A percentile compares a stretch with the other conserved stretches of the same genome.
Evolutionary conservation across 2,797 vertebrate species (phyloP).

Genomic region (Linurgus olivaceus): DNA sequence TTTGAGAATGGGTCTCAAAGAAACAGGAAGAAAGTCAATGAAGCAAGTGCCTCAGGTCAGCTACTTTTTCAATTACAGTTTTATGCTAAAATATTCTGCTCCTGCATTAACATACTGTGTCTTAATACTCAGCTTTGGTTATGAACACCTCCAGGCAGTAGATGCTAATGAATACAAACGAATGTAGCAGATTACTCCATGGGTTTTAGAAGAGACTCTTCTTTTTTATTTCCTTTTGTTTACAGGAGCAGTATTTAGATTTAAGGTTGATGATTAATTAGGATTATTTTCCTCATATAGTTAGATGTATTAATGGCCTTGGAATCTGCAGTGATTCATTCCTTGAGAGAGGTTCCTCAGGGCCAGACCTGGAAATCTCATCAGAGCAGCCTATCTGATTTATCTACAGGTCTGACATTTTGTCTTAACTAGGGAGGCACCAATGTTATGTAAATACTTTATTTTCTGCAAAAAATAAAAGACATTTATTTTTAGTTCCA

Average conservation of each 20-base stretch:
- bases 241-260: neutral
- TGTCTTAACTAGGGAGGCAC: neutral
- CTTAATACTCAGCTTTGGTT: neutral
- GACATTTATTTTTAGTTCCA: neutral
- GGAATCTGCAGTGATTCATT: neutral
- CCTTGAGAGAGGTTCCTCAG: neutral
- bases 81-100: neutral
- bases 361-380: neutral
- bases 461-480: neutral
- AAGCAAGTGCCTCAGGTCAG: neutral
- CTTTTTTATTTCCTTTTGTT: neutral
- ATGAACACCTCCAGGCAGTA: neutral
- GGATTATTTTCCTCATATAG: neutral
- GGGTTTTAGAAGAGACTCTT: neutral
- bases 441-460: neutral
- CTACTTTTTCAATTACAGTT: neutral
- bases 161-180: neutral
- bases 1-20: neutral
- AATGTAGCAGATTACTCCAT: accelerated
- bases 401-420: neutral
- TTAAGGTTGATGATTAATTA: neutral
- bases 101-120: neutral
- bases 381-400: neutral
- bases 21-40: neutral
- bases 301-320: neutral